A percentile compares a stretch with the other conserved stretches of the same genome.
Conservation (phyloP, 1,140 invertebrate genomes). For the Apis florea region DNA sequence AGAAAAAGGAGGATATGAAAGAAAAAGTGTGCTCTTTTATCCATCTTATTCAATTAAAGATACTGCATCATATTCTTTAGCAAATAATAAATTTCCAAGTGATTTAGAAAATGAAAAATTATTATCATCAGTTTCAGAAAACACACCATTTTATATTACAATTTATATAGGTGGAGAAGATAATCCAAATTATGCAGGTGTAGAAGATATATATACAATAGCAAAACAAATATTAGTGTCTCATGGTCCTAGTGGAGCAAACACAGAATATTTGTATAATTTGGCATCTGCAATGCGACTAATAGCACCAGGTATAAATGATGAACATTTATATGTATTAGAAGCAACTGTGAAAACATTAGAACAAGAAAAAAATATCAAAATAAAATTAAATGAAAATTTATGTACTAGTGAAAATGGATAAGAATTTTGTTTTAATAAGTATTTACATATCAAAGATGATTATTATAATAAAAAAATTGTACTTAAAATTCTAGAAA, state of each 20-base stretch:
- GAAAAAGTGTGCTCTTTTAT: slow-evolving; percentile 86
- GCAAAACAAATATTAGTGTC: slow-evolving; percentile 88
- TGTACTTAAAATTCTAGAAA: neutral
- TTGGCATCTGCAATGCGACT: slow-evolving; percentile 89
- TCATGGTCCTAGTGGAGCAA: slow-evolving; percentile 91
- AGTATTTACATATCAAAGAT: neutral
- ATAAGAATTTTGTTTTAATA: slow-evolving; percentile 12
- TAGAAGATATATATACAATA: slow-evolving; percentile 87
- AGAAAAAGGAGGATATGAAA: slow-evolving; percentile 94
- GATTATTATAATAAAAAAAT: neutral
- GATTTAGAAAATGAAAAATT: slow-evolving; percentile 9
- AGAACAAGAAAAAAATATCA: slow-evolving; percentile 59
- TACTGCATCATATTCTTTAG: neutral
- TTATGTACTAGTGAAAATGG: neutral
- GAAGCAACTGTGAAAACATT: slow-evolving; percentile 83
- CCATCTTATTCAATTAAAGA: slow-evolving; percentile 78
- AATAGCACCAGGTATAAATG: slow-evolving; percentile 85
- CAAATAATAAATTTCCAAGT: neutral
- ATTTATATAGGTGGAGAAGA: slow-evolving; percentile 91
- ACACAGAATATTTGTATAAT: slow-evolving; percentile 94
- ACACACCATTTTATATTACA: slow-evolving; percentile 85
- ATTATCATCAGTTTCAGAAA: slow-evolving; percentile 38
- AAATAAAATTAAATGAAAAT: slow-evolving; percentile 48
- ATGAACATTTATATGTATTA: slow-evolving; percentile 89
- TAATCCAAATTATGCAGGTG: slow-evolving; percentile 90